These are phyloP conservation scores for Yponomeuta malinellus DNA, from an alignment of 2,888 invertebrate genomes.

Conservation along the genomic window DNA sequence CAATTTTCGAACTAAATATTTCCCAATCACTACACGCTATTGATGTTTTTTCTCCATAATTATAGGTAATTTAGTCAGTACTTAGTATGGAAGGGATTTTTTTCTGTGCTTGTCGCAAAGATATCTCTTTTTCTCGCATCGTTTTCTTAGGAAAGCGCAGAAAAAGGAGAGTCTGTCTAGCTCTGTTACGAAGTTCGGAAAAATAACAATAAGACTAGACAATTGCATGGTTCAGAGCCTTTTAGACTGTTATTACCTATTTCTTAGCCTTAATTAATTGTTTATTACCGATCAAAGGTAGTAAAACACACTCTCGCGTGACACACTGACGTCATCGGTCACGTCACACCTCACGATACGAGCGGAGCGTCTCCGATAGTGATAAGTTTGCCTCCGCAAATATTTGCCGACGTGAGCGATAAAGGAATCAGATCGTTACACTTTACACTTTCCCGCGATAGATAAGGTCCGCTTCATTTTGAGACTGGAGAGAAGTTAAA, in stretches of 20 bases:
- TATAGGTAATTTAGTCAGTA: too few species aligned
- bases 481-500: background rate
- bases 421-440: slow-evolving; percentile 64
- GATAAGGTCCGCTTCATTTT: slow-evolving; percentile 10
- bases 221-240: too few species aligned
- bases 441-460: slow-evolving; percentile 58
- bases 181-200: too few species aligned
- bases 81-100: too few species aligned
- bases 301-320: background rate
- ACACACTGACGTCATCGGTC: slow-evolving; percentile 32
- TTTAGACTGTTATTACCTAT: too few species aligned
- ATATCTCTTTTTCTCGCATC: too few species aligned
- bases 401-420: slow-evolving; percentile 49
- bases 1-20: background rate
- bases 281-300: background rate
- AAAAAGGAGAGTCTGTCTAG: too few species aligned
- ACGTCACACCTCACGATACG: slow-evolving; percentile 43
- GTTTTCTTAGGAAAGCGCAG: too few species aligned
- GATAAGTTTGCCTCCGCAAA: slow-evolving; percentile 56
- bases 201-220: too few species aligned
- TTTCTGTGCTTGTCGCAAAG: too few species aligned
- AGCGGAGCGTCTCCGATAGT: slow-evolving; percentile 19
- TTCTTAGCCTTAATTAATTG: background rate
- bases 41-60: too few species aligned
- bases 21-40: too few species aligned